These are phyloP conservation scores for Nowickia ferox DNA, from an alignment of 2,888 invertebrate species.

Conservation along the genomic window DNA sequence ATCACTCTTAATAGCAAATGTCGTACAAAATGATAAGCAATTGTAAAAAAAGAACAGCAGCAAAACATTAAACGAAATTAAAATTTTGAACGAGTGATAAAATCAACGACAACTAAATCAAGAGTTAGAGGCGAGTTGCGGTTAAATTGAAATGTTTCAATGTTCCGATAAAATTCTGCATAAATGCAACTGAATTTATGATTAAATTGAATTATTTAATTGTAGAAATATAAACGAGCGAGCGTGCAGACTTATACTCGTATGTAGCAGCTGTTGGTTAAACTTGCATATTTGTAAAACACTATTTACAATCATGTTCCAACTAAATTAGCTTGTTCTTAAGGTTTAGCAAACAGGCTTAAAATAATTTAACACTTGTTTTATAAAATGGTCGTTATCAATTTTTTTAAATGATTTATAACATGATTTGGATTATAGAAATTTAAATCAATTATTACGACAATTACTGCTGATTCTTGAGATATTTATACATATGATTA, in stretches of 20 bases:
- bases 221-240: not conserved
- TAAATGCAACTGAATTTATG: conserved; percentile 14
- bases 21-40: conserved; percentile 23
- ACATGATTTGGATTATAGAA: conserved; percentile 19
- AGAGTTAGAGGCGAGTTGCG: not conserved
- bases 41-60: conserved; percentile 35
- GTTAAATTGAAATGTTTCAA: conserved; percentile 32
- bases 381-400: conserved; percentile 31
- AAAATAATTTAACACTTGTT: conserved; percentile 35
- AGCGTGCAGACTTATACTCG: too few relatives aligned
- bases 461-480: not conserved
- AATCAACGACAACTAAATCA: not conserved
- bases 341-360: conserved; percentile 12
- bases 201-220: conserved; percentile 45
- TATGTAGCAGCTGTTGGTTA: conserved; percentile 57
- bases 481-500: not conserved
- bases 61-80: conserved; percentile 32
- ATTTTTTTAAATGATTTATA: conserved; percentile 19
- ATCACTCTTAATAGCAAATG: conserved; percentile 22
- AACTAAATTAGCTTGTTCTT: conserved; percentile 43
- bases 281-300: conserved; percentile 47
- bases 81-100: conserved; percentile 29
- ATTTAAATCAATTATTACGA: conserved; percentile 7
- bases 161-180: not conserved
- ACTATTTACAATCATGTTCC: conserved; percentile 36